These are phyloP conservation scores for Danio jaintianensis DNA, from an alignment of 2,797 vertebrate genomes.

Conservation along the genomic window DNA sequence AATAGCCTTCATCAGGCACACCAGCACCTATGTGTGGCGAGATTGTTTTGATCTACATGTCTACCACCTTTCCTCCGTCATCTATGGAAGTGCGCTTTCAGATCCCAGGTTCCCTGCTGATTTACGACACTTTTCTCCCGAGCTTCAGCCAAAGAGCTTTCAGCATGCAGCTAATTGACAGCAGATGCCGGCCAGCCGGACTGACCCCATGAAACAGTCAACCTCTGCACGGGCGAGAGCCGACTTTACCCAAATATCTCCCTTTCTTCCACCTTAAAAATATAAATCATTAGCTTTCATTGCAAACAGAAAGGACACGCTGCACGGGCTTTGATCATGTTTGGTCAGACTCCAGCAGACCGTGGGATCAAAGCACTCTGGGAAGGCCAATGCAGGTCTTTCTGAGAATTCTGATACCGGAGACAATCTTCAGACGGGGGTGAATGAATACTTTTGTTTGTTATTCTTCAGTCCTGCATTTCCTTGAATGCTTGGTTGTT, in stretches of 20 bases:
- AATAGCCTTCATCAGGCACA: slow-evolving; percentile 15
- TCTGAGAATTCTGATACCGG: slow-evolving; percentile 55
- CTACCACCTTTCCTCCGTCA: slow-evolving; percentile 23
- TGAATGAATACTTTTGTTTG: slow-evolving; percentile 35
- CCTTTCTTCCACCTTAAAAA: slow-evolving; percentile 46
- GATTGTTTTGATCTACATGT: slow-evolving; percentile 30
- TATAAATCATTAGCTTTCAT: slow-evolving; percentile 52
- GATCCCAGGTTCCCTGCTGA: slow-evolving; percentile 54
- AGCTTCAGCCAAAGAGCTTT: slow-evolving; percentile 55
- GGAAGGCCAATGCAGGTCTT: slow-evolving; percentile 59
- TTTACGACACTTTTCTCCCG: slow-evolving; percentile 62
- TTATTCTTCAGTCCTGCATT: slow-evolving; percentile 23
- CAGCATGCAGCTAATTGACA: slow-evolving; percentile 65
- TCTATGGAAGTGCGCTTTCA: slow-evolving; percentile 55
- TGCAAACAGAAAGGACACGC: slow-evolving; percentile 46
- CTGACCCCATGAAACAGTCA: slow-evolving; percentile 50
- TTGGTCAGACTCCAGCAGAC: slow-evolving; percentile 50
- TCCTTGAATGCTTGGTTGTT: slow-evolving; percentile 2
- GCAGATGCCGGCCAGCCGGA: slow-evolving; percentile 71
- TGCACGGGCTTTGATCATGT: slow-evolving; percentile 60
- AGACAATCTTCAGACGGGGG: not conserved
- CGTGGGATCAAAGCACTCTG: slow-evolving; percentile 59
- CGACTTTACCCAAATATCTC: slow-evolving; percentile 30
- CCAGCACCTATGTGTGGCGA: slow-evolving; percentile 15
- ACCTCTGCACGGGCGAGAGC: slow-evolving; percentile 47